Conservation (phyloP, 1,140 invertebrate species). For the Drosophila neocordata region DNA sequence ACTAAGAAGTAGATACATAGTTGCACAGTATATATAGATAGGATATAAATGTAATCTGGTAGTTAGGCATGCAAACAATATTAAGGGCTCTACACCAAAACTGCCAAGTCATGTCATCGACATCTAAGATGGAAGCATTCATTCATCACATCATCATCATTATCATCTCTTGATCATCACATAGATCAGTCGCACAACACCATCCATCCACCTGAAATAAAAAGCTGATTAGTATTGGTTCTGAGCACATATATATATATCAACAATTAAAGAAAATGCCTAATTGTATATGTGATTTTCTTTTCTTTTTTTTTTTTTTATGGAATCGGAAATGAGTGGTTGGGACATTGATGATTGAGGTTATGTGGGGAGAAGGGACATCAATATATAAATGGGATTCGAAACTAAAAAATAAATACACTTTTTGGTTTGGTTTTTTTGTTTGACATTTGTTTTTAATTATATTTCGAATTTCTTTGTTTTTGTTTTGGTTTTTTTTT, state of each 20-base stretch:
- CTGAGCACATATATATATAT: slow-evolving; percentile 26
- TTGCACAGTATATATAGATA: slow-evolving; percentile 43
- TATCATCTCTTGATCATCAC: slow-evolving; percentile 46
- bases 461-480: slow-evolving; percentile 73
- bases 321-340: not conserved
- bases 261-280: slow-evolving; percentile 2
- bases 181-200: slow-evolving; percentile 16
- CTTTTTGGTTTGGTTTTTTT: slow-evolving; percentile 67
- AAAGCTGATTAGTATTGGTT: slow-evolving; percentile 79
- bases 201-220: slow-evolving; percentile 78
- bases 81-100: slow-evolving; percentile 69
- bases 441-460: slow-evolving; percentile 80
- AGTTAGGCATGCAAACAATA: slow-evolving; percentile 80
- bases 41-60: slow-evolving; percentile 48
- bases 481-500: slow-evolving; percentile 20
- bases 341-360: not conserved
- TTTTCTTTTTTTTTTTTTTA: not conserved
- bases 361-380: not conserved
- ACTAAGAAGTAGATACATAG: slow-evolving; percentile 51
- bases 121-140: slow-evolving; percentile 40
- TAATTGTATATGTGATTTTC: slow-evolving; percentile 7
- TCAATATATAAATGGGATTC: not conserved
- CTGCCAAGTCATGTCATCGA: slow-evolving; percentile 46
- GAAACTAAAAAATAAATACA: slow-evolving; percentile 70
- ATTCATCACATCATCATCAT: slow-evolving; percentile 40